A percentile compares a stretch with the other conserved stretches of the same genome.
Conservation (phyloP, 2,888 invertebrate species). For the Carpatolechia fugitivella region DNA sequence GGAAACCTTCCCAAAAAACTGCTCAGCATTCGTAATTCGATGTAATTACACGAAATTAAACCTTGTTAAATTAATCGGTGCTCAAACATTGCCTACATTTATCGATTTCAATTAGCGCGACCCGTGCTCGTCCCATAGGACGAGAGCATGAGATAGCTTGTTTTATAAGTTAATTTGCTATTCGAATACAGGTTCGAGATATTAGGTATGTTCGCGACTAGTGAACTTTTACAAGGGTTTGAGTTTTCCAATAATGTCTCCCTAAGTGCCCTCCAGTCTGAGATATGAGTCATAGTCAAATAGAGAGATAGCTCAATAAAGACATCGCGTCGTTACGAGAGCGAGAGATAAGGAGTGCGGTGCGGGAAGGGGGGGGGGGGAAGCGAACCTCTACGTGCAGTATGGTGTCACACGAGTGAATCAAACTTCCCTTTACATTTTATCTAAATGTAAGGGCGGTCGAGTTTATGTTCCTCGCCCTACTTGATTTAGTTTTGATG, state of each 20-base stretch:
- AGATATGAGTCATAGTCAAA: conserved; percentile 72
- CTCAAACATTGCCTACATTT: conserved; percentile 4
- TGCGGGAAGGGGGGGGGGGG: conserved; percentile 23
- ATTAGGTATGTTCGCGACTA: conserved; percentile 15
- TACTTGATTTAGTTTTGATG: conserved; percentile 77
- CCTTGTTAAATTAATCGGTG: conserved; percentile 10
- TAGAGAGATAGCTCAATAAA: conserved; percentile 64
- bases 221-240: conserved; percentile 36
- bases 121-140: not conserved
- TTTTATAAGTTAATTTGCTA: conserved; percentile 11
- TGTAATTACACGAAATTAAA: conserved; percentile 13
- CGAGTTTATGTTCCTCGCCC: conserved; percentile 71
- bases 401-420: conserved; percentile 69
- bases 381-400: conserved; percentile 34
- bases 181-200: not conserved
- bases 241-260: conserved; percentile 65
- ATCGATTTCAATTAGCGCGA: conserved; percentile 10
- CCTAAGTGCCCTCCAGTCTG: conserved; percentile 57
- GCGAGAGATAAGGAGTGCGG: conserved; percentile 32
- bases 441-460: conserved; percentile 75
- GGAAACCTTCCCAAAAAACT: conserved; percentile 32
- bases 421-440: conserved; percentile 75
- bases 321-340: conserved; percentile 61
- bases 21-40: conserved; percentile 28
- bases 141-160: not conserved